Percentiles rank a stretch among this genome's conserved stretches.
phyloP scores from a whole-genome alignment of 1,140 invertebrate species.

The Marisa cornuarietis region DNA sequence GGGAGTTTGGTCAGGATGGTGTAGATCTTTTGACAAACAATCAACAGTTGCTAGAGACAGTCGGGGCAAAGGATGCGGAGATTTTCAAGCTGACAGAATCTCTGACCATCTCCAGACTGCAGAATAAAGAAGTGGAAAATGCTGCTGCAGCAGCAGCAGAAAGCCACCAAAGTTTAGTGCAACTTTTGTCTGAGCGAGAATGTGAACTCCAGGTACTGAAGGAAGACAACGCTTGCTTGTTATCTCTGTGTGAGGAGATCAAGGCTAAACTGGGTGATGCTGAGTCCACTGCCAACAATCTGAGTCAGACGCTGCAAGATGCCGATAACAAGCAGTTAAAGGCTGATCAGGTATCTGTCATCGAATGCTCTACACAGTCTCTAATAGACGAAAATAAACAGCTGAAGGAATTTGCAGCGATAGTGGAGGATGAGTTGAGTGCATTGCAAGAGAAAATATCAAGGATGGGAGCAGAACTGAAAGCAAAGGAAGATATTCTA shows the following conservation, averaged over 20 bases:
- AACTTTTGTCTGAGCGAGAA: slow-evolving; percentile 34
- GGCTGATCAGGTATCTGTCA: not conserved
- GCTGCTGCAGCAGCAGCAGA: slow-evolving; percentile 30
- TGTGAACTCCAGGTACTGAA: slow-evolving; percentile 34
- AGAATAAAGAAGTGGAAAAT: slow-evolving; percentile 31
- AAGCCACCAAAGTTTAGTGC: slow-evolving; percentile 22
- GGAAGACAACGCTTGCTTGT: slow-evolving; percentile 25
- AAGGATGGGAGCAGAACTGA: slow-evolving; percentile 32
- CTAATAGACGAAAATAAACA: slow-evolving; percentile 23
- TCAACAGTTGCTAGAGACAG: not conserved
- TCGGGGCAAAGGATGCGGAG: slow-evolving; percentile 44
- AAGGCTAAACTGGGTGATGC: slow-evolving; percentile 19
- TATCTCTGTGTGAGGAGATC: slow-evolving; percentile 24
- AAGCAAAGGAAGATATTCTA: slow-evolving; percentile 19
- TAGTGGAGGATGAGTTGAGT: slow-evolving; percentile 40
- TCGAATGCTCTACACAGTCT: slow-evolving; percentile 27
- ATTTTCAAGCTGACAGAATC: slow-evolving; percentile 37
- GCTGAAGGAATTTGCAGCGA: slow-evolving; percentile 31
- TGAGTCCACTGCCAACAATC: slow-evolving; percentile 16
- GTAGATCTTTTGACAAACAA: not conserved
- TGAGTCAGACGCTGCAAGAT: slow-evolving; percentile 15
- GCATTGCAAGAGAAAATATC: slow-evolving; percentile 30
- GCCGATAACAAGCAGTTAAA: slow-evolving; percentile 3
- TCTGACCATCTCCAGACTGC: slow-evolving; percentile 28
- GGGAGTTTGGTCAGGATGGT: not conserved